Base-by-base conservation (phyloP, 2,113 vertebrate genomes). In the Antidorcas marsupialis region DNA sequence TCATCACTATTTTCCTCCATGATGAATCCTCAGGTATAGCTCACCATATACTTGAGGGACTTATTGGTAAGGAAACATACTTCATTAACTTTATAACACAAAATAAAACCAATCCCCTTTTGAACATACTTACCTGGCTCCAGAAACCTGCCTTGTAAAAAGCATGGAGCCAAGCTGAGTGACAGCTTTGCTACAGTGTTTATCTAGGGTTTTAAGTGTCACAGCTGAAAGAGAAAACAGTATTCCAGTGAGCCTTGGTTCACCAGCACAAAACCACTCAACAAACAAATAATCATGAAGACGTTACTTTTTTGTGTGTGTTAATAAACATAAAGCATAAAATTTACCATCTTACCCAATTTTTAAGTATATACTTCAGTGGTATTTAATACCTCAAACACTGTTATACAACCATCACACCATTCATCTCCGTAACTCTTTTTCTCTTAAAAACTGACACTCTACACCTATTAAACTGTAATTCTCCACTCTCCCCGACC, bases 141-240 rank as follows among this genome's bases (percentile, higher is more conserved):
- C 99, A 43, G 99, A 99, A 98, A 99, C 99, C 92, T 99, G 99
- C 98, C 99, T 99, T 88, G 99, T 99, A 98, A 99, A 99, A 98
- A 99, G 98, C 99, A 99, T 99, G 64, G 99, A 99, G 98, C 99
- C 99, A 79, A 99, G 99, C 87, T 99, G 99, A 43, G 99, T 99
- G 98, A 99, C 98, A 14, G 99, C 99, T 96, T 95, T 98, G 88
- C 98, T 98, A 21, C 95, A 97, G 27, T 97, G 95, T n/a, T 98
- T 97, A 98, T 99, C 99, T 47, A 99, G 98, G 87, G 98, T 98
- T 87, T 98, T 98, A 96, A 99, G 98, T 15, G 99, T 99, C 99
- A 99, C 98, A 16, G 99, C 99, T 99, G 95, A 95, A 98, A 94
- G 74, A 97, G 82, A 39, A 98, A 64, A 97, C 78, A 76, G 11